Percentiles rank a stretch among this genome's conserved stretches.
These are phyloP conservation scores for Ctenopoma kingsleyae DNA, from an alignment of 2,797 vertebrate species.

Conservation along the genomic window DNA sequence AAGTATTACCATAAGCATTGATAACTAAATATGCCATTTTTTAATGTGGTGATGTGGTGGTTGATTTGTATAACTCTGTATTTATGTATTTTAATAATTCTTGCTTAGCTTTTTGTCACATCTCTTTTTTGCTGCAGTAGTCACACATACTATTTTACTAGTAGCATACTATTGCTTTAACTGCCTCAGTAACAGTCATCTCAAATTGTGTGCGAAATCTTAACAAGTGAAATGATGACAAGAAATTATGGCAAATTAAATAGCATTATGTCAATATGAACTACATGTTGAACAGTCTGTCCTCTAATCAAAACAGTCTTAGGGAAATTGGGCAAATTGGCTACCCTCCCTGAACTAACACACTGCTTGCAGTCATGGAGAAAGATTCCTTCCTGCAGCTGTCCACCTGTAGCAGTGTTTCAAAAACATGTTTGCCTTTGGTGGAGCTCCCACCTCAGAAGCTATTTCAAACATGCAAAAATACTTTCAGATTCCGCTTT, in stretches of 20 bases:
- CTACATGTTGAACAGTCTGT: neutral
- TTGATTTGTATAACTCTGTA: too few species aligned
- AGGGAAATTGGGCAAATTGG: neutral
- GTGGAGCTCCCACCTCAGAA: constrained; percentile 47
- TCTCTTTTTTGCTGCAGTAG: too few species aligned
- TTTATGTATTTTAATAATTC: neutral
- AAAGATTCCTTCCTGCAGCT: constrained; percentile 29
- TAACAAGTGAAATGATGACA: neutral
- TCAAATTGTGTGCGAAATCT: constrained; percentile 7
- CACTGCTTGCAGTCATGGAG: neutral
- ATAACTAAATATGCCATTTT: too few species aligned
- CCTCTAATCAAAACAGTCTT: constrained; percentile 4
- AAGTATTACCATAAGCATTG: too few species aligned
- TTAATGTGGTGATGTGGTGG: too few species aligned
- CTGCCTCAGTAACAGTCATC: neutral
- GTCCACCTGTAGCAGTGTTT: constrained; percentile 25
- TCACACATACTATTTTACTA: neutral
- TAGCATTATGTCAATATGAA: constrained; percentile 11
- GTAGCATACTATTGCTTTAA: neutral
- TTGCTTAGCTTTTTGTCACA: neutral
- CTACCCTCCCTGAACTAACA: constrained; percentile 64
- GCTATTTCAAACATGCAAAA: constrained; percentile 11
- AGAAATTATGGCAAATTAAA: constrained; percentile 6
- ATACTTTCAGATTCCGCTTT: neutral
- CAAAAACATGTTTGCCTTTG: constrained; percentile 64